These are phyloP conservation scores for Sarcoramphus papa DNA, from an alignment of 2,797 vertebrate genomes.

Conservation along the genomic window DNA sequence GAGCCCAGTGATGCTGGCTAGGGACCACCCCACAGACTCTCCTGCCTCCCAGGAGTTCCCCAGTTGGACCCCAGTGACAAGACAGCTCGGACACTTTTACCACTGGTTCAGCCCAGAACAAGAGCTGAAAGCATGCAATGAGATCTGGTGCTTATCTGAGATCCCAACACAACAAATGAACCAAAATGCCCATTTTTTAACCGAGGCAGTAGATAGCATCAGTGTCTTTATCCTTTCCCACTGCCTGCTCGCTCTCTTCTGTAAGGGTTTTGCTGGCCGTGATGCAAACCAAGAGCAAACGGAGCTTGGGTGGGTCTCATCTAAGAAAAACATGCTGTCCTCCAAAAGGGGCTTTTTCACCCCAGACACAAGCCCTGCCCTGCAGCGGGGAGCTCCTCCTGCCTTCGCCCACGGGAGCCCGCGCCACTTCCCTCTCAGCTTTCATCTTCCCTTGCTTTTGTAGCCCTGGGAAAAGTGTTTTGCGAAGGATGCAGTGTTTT, in stretches of 20 bases:
- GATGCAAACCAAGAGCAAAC: neutral
- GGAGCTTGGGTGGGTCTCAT: neutral
- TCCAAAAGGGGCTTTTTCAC: constrained; percentile 19
- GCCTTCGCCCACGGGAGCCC: neutral
- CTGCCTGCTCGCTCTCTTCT: neutral
- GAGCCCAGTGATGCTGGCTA: neutral
- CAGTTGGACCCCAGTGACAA: neutral
- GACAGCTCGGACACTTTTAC: neutral
- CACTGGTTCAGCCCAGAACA: neutral
- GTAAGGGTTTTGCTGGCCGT: neutral
- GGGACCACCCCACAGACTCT: neutral
- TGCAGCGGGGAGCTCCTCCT: neutral
- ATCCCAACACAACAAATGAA: neutral
- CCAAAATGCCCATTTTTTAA: neutral
- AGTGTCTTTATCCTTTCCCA: neutral
- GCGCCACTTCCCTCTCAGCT: neutral
- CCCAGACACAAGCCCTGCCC: neutral
- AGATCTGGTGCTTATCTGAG: neutral
- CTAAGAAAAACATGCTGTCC: neutral
- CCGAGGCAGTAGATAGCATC: neutral
- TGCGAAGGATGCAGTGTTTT: constrained; percentile 4
- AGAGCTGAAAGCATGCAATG: neutral
- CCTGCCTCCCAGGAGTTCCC: neutral
- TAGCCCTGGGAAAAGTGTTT: constrained; percentile 23
- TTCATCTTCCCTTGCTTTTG: constrained; percentile 51